phyloP scores from a whole-genome alignment of 2,113 vertebrate genomes.

The Siphamia tubifer region DNA sequence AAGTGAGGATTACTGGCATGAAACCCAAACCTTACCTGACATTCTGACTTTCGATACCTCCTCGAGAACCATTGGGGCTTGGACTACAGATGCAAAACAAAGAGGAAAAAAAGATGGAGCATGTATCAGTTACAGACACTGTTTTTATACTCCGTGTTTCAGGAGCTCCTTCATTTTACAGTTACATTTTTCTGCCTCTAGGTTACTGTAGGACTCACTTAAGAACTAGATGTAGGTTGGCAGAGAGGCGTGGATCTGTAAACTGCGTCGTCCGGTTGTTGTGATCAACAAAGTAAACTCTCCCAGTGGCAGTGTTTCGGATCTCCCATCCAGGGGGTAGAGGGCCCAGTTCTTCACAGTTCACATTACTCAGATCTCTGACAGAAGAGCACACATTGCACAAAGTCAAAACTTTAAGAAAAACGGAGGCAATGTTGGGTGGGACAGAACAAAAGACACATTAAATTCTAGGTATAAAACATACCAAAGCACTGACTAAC shows the following conservation, averaged over 20 bases:
- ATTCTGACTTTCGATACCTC: constrained; percentile 72
- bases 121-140: constrained; percentile 4
- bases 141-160: background rate
- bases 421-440: background rate
- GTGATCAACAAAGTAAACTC: constrained; percentile 99
- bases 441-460: background rate
- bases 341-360: constrained; percentile 98
- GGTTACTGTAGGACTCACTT: constrained; percentile 83
- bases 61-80: constrained; percentile 77
- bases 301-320: constrained; percentile 95
- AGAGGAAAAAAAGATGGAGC: constrained; percentile 17
- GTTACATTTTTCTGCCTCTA: background rate
- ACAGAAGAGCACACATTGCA: background rate
- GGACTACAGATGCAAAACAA: constrained; percentile 60
- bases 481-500: constrained; percentile 51
- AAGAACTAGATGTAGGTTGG: constrained; percentile 95
- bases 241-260: constrained; percentile 96
- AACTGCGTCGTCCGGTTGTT: constrained; percentile 99
- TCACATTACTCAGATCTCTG: constrained; percentile 99
- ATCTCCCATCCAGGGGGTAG: constrained; percentile 99
- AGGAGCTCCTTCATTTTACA: background rate
- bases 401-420: constrained; percentile 6
- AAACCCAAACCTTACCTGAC: constrained; percentile 67
- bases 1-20: background rate
- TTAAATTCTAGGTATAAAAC: constrained; percentile 19